These are phyloP conservation scores for Pipistrellus pipistrellus DNA, from an alignment of 2,797 vertebrate genomes.

Conservation along the genomic window DNA sequence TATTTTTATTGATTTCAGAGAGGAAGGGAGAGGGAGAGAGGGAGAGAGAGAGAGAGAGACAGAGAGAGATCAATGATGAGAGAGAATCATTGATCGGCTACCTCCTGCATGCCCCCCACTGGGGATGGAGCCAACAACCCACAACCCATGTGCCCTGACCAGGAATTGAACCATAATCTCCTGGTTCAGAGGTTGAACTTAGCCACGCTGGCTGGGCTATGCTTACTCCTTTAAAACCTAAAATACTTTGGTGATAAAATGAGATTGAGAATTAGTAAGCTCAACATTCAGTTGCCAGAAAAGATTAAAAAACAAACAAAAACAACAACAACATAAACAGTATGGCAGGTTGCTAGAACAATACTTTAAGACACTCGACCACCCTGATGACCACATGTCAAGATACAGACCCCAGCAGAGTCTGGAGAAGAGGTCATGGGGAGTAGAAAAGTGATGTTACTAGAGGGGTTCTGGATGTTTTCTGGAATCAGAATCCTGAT, in stretches of 20 bases:
- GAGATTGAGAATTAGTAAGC: not conserved
- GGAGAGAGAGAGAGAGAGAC: not conserved
- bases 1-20: not conserved
- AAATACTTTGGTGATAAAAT: slow-evolving; percentile 59
- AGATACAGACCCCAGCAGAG: not conserved
- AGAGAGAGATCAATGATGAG: not conserved
- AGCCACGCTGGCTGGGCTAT: not conserved
- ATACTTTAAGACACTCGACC: not conserved
- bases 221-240: slow-evolving; percentile 18
- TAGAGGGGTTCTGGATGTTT: not conserved
- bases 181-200: too few species aligned
- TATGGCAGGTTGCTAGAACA: not conserved
- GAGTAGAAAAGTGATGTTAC: not conserved
- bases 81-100: not conserved
- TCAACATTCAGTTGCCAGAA: not conserved
- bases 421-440: not conserved
- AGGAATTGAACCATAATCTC: too few species aligned
- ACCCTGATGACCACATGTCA: not conserved
- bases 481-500: slow-evolving; percentile 1
- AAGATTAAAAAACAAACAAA: not conserved
- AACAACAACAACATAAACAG: not conserved
- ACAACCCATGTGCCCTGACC: not conserved
- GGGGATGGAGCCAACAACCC: not conserved
- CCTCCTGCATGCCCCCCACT: not conserved
- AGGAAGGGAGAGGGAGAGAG: not conserved